Percentiles rank a stretch among this genome's conserved stretches.
phyloP scores from a whole-genome alignment of 2,113 vertebrate species.

The Sinocyclocheilus grahami region DNA sequence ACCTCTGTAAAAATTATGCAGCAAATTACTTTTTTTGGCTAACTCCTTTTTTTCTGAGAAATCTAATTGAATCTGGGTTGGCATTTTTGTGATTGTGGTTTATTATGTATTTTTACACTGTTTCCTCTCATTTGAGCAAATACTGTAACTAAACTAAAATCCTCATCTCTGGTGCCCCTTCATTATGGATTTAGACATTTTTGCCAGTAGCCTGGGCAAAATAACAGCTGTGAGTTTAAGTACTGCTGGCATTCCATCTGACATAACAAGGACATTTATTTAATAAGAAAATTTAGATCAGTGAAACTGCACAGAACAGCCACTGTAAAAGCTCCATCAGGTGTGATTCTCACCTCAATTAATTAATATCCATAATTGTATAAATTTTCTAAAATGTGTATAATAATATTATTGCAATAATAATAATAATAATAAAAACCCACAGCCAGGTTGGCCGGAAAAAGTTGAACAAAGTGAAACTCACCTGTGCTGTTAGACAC shows the following conservation, averaged over 20 bases:
- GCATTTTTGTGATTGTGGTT: background rate
- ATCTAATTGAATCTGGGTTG: background rate
- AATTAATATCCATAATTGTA: too few species aligned
- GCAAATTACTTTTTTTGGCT: background rate
- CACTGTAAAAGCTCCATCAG: background rate
- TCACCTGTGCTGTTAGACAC: too few species aligned
- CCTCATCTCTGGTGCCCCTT: background rate
- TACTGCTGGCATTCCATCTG: background rate
- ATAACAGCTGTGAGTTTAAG: slow-evolving; percentile 4
- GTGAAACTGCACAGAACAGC: background rate
- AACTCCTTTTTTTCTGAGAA: background rate
- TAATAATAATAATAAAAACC: too few species aligned
- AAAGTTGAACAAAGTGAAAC: too few species aligned
- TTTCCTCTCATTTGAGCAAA: background rate
- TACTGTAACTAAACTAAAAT: background rate
- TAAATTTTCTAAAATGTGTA: too few species aligned
- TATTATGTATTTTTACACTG: background rate
- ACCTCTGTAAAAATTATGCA: background rate
- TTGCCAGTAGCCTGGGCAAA: background rate
- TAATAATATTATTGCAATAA: too few species aligned
- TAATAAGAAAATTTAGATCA: background rate
- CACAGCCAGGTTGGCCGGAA: too few species aligned
- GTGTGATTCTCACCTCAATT: background rate
- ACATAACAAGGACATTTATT: background rate
- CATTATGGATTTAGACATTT: background rate